phyloP scores from a whole-genome alignment of 92 coral and sea anemone genomes.

The Porites divaricata region DNA sequence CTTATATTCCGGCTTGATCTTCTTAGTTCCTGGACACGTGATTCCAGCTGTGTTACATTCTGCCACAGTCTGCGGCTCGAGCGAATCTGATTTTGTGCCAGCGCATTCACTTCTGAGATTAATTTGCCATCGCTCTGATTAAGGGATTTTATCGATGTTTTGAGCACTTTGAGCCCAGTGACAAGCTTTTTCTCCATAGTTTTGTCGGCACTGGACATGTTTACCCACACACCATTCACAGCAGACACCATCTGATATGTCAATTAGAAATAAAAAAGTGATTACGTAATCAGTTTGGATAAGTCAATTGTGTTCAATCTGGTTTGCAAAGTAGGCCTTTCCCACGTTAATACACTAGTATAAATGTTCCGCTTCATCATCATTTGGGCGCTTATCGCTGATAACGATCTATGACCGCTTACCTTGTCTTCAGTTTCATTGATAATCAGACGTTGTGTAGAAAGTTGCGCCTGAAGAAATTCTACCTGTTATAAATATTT shows the following conservation, averaged over 20 bases:
- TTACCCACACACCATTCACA: slow-evolving; percentile 38
- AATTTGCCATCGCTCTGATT: background rate
- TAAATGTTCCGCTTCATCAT: too few relatives aligned
- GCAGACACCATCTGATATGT: background rate
- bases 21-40: slow-evolving; percentile 11
- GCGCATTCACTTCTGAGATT: slow-evolving; percentile 1
- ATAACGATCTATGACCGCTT: too few relatives aligned
- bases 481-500: background rate
- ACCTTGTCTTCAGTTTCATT: background rate
- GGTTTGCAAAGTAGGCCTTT: too few relatives aligned
- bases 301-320: too few relatives aligned
- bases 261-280: too few relatives aligned
- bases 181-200: slow-evolving; percentile 20
- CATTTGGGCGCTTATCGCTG: too few relatives aligned
- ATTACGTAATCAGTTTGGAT: too few relatives aligned
- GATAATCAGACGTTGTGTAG: background rate
- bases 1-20: slow-evolving; percentile 1
- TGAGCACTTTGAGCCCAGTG: slow-evolving; percentile 10
- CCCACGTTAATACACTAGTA: too few relatives aligned
- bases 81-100: background rate
- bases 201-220: slow-evolving; percentile 10
- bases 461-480: background rate
- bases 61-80: background rate
- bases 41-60: slow-evolving; percentile 24
- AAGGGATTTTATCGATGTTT: slow-evolving; percentile 14